Evolutionary conservation across 2,888 invertebrate species (phyloP).

Genomic region (Selenia dentaria): DNA sequence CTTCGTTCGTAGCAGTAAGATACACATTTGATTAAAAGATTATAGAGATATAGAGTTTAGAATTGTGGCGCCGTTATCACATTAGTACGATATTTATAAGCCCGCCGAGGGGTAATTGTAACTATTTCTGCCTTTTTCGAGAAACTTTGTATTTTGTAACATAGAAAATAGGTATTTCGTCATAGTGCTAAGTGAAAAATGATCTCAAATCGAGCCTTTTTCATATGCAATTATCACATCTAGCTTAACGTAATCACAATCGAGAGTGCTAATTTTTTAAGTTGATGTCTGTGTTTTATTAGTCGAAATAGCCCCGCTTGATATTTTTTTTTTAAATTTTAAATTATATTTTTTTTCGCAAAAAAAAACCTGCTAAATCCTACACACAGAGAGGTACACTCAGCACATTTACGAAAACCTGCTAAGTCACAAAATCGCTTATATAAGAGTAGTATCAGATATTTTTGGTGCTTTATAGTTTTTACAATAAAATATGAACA

Average conservation of each 20-base stretch:
- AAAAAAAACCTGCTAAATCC: too few species aligned
- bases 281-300: constrained; percentile 5
- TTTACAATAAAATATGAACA: too few species aligned
- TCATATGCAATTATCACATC: constrained; percentile 1
- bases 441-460: too few species aligned
- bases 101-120: too few species aligned
- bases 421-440: too few species aligned
- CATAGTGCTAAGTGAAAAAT: constrained; percentile 1
- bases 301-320: not conserved
- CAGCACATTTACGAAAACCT: too few species aligned
- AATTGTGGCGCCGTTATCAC: not conserved
- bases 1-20: constrained; percentile 1
- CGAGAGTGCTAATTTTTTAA: constrained; percentile 2
- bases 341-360: too few species aligned
- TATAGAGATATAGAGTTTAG: not conserved
- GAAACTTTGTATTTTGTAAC: not conserved
- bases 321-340: too few species aligned
- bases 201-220: constrained; percentile 1
- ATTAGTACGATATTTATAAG: not conserved
- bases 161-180: constrained; percentile 1
- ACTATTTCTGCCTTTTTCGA: constrained; percentile 1
- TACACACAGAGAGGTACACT: too few species aligned
- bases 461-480: too few species aligned
- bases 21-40: constrained; percentile 2
- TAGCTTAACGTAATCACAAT: constrained; percentile 1